phyloP scores from a whole-genome alignment of 2,113 vertebrate genomes.

The Rhodinocichla rosea region DNA sequence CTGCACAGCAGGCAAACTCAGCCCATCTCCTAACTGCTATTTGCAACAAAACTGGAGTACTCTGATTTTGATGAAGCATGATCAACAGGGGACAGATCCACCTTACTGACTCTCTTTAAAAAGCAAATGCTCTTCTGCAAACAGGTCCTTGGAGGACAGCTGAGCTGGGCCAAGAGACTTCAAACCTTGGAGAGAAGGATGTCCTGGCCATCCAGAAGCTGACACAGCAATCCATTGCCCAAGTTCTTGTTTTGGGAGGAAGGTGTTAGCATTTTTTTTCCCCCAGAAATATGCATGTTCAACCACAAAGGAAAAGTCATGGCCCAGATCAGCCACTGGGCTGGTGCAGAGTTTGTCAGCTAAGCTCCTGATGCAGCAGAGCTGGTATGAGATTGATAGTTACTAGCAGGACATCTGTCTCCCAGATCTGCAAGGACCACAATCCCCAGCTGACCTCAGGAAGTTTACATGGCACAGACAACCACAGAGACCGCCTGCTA shows the following conservation, averaged over 20 bases:
- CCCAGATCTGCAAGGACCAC: neutral
- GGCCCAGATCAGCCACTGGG: neutral
- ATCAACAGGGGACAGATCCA: neutral
- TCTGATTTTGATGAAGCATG: neutral
- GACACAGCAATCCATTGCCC: neutral
- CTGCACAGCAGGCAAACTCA: neutral
- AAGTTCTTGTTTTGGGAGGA: neutral
- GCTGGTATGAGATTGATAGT: neutral
- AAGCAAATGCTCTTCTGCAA: neutral
- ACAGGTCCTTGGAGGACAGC: neutral
- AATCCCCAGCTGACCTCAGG: constrained; percentile 55
- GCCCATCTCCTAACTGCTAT: neutral
- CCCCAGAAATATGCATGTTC: neutral
- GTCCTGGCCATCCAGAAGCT: constrained; percentile 19
- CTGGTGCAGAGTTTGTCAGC: neutral
- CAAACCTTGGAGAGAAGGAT: neutral
- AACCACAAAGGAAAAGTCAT: constrained; percentile 23
- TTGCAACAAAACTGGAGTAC: neutral
- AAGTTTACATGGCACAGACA: neutral
- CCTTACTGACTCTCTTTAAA: neutral
- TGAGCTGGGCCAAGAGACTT: neutral
- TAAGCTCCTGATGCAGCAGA: neutral
- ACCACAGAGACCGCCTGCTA: neutral
- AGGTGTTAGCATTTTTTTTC: constrained; percentile 28
- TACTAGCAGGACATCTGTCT: neutral